These are phyloP conservation scores for Halcyon badia DNA, from an alignment of 2,797 vertebrate species.

Conservation along the genomic window DNA sequence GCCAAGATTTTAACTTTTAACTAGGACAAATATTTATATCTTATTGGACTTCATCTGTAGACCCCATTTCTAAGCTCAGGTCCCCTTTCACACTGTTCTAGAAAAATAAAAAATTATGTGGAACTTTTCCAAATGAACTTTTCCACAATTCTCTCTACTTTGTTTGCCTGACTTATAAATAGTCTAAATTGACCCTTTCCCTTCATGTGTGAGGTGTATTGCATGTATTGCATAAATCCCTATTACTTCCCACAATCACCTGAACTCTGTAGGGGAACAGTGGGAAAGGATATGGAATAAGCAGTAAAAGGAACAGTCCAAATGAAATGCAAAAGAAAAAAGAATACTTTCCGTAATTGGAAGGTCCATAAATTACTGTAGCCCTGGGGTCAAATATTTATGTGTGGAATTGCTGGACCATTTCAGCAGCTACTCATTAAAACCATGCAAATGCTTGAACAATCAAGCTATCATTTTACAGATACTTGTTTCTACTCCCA, in stretches of 20 bases:
- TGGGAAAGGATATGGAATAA: not conserved
- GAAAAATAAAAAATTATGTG: constrained; percentile 40
- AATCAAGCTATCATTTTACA: constrained; percentile 32
- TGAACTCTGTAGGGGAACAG: not conserved
- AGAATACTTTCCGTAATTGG: constrained; percentile 44
- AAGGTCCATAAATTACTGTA: constrained; percentile 54
- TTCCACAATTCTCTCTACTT: constrained; percentile 45
- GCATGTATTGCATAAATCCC: not conserved
- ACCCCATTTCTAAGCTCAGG: not conserved
- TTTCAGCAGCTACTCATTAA: constrained; percentile 56
- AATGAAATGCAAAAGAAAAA: constrained; percentile 7
- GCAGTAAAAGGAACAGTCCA: constrained; percentile 19
- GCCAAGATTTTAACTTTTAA: constrained; percentile 71
- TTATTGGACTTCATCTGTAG: not conserved
- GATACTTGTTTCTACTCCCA: not conserved
- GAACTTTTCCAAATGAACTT: constrained; percentile 56
- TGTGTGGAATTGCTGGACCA: constrained; percentile 37
- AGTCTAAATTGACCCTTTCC: constrained; percentile 48
- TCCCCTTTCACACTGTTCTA: constrained; percentile 32
- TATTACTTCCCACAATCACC: not conserved
- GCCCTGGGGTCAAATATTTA: constrained; percentile 58
- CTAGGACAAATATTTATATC: constrained; percentile 58
- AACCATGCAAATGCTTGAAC: constrained; percentile 26
- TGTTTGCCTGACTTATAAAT: constrained; percentile 63
- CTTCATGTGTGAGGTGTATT: not conserved